Evolutionary conservation across 2,797 vertebrate genomes (phyloP), one percentile per base, ranked within the genome.

Genomic region (Pempheris klunzingeri): DNA sequence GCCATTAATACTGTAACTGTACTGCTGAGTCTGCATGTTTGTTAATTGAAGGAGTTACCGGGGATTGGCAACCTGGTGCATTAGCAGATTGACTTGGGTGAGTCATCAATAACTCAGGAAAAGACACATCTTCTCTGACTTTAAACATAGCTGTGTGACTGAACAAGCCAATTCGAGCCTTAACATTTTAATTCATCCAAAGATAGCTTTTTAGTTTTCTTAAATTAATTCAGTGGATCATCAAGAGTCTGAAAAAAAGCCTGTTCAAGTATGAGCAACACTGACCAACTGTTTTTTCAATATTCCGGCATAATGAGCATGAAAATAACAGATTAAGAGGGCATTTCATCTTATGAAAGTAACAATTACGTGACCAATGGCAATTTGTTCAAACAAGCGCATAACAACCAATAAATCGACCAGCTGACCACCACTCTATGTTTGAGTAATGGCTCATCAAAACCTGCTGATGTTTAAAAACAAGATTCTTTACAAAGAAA

Each of bases 1-100:
- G 57, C 20, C 60, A 69, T 73, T 52, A 71, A 66, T 69, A 74
- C 41, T 57, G 38, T 17, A 30, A 17, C 36, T 69, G 70, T 54
- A 76, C 17, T 79, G 74, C 77, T 77, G 63, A 66, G 49, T 82
- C 62, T 68, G 63, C 81, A 86, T 4, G 3, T 83, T 57, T 65
- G 71, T 39, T 73, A 77, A 85, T 50, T 73, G 41, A 57, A 77
- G 38, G 53, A 79, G 26, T 79, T 55, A 60, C 70, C 3, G 14
- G 28, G 71, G 52, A 80, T 43, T 72, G 74, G 39, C 55, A 69
- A 17, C 30, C 15, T 68, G 22, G 18, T 78, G 43, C 79, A 78
- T 84, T 81, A 88, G 71, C 34, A 63, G 61, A 88, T 74, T 79
- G 70, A 63, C 50, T 68, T 28, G 7, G n/a, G 34, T 38, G 41